A percentile compares a stretch with the other conserved stretches of the same genome.
These are phyloP conservation scores for Eutolmus rufibarbis DNA, from an alignment of 2,888 invertebrate genomes.

Conservation along the genomic window DNA sequence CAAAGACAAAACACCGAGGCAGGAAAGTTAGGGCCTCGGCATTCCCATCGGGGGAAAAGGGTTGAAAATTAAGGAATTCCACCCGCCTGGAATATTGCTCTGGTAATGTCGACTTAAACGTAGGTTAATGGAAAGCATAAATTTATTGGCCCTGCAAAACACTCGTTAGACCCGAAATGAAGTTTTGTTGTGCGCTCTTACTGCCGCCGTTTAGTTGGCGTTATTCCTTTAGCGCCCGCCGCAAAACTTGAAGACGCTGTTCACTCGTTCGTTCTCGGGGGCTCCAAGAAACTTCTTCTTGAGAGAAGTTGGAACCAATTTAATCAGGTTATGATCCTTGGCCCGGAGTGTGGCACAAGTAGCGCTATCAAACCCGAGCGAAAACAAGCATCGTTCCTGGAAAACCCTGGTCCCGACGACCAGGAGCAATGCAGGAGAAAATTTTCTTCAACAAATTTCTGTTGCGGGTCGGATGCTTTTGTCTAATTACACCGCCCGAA, in stretches of 20 bases:
- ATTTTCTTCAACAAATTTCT: constrained; percentile 14
- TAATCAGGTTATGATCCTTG: constrained; percentile 30
- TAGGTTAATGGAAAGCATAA: constrained; percentile 45
- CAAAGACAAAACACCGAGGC: not conserved
- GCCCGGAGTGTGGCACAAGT: not conserved
- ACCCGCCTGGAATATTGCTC: constrained; percentile 30
- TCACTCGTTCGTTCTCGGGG: not conserved
- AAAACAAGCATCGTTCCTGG: not conserved
- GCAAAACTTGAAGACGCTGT: not conserved
- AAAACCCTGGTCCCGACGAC: too few relatives aligned
- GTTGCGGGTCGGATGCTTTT: not conserved
- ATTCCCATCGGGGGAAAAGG: constrained; percentile 1
- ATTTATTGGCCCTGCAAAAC: constrained; percentile 45
- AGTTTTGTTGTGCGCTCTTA: constrained; percentile 26
- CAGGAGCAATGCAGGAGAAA: not conserved
- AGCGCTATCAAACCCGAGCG: not conserved
- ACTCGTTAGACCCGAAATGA: constrained; percentile 46
- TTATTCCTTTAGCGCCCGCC: not conserved
- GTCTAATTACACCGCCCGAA: not conserved
- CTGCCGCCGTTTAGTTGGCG: constrained; percentile 4
- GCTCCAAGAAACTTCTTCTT: not conserved
- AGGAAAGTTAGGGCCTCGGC: not conserved
- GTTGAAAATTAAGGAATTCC: constrained; percentile 36
- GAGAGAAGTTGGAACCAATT: constrained; percentile 12
- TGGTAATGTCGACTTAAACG: constrained; percentile 34